Evolutionary conservation across 1,140 invertebrate species (phyloP).

Genomic region (Nasonia giraulti): DNA sequence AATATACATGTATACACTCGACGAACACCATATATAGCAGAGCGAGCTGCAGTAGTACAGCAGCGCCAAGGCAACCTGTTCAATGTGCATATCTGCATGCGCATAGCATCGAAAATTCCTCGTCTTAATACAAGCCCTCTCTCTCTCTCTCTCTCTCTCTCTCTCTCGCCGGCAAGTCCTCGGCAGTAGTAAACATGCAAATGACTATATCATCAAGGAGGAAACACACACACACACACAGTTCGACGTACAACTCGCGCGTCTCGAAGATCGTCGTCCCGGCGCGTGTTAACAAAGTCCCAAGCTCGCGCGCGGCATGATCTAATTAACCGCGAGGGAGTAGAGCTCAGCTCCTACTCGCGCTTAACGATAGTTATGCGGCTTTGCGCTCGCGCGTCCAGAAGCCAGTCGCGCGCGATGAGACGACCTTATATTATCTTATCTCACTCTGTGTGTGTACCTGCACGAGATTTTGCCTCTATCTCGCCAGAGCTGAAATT

Average conservation of each 20-base stretch:
- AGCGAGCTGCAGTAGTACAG: background rate
- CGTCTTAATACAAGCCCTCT: background rate
- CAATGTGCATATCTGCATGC: background rate
- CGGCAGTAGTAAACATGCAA: constrained; percentile 36
- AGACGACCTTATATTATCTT: background rate
- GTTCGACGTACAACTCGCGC: constrained; percentile 18
- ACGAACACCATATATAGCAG: background rate
- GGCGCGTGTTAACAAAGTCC: constrained; percentile 30
- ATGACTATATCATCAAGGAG: constrained; percentile 32
- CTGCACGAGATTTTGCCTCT: background rate
- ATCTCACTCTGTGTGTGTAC: background rate
- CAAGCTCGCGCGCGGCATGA: background rate
- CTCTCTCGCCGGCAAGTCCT: too few relatives aligned
- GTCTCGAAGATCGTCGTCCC: background rate
- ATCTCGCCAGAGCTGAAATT: background rate
- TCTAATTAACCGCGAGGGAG: constrained; percentile 39
- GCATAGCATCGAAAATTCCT: constrained; percentile 26
- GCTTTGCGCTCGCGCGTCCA: constrained; percentile 10
- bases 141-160: too few relatives aligned
- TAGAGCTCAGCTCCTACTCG: background rate
- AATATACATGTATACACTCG: too few relatives aligned
- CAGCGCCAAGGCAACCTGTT: background rate
- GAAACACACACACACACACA: background rate
- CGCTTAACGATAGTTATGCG: constrained; percentile 6
- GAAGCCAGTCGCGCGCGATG: background rate